Percentiles rank a stretch among this genome's conserved stretches.
phyloP scores from a whole-genome alignment of 2,888 invertebrate species.

The Acleris cristana region DNA sequence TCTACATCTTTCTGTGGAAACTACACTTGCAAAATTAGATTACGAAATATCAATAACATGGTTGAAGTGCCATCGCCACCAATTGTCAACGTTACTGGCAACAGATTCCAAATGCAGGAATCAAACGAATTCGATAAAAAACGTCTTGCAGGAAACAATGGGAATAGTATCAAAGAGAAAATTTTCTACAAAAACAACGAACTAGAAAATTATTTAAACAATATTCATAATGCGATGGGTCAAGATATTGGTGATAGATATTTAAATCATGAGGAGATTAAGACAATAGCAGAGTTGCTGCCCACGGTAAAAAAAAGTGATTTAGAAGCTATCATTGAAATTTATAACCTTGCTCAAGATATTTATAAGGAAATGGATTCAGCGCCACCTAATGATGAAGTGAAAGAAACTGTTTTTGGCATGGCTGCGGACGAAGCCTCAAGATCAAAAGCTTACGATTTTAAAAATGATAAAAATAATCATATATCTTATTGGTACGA shows the following conservation, averaged over 20 bases:
- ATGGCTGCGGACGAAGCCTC: slow-evolving; percentile 28
- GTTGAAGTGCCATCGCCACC: slow-evolving; percentile 51
- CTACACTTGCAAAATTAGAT: slow-evolving; percentile 70
- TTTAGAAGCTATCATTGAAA: slow-evolving; percentile 71
- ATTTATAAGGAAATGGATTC: slow-evolving; percentile 70
- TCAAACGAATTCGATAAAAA: background rate
- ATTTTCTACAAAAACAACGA: background rate
- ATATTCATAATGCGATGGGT: slow-evolving; percentile 9
- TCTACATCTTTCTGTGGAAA: slow-evolving; percentile 73
- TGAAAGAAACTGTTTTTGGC: slow-evolving; percentile 44
- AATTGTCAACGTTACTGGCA: slow-evolving; percentile 44
- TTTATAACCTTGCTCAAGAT: slow-evolving; percentile 74
- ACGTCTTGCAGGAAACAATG: background rate
- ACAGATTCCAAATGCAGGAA: background rate
- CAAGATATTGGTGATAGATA: slow-evolving; percentile 56
- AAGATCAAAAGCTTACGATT: slow-evolving; percentile 25
- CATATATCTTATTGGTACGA: slow-evolving; percentile 59
- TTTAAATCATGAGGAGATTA: slow-evolving; percentile 67
- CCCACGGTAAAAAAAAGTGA: slow-evolving; percentile 72
- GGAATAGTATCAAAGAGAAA: background rate
- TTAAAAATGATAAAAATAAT: slow-evolving; percentile 23
- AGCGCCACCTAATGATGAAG: slow-evolving; percentile 43
- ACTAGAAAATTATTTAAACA: background rate
- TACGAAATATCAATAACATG: slow-evolving; percentile 46
- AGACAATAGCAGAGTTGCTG: slow-evolving; percentile 61